Percentiles rank a stretch among this genome's conserved stretches.
These are phyloP conservation scores for Alectoris magna DNA, from an alignment of 2,797 vertebrate species.

Conservation along the genomic window DNA sequence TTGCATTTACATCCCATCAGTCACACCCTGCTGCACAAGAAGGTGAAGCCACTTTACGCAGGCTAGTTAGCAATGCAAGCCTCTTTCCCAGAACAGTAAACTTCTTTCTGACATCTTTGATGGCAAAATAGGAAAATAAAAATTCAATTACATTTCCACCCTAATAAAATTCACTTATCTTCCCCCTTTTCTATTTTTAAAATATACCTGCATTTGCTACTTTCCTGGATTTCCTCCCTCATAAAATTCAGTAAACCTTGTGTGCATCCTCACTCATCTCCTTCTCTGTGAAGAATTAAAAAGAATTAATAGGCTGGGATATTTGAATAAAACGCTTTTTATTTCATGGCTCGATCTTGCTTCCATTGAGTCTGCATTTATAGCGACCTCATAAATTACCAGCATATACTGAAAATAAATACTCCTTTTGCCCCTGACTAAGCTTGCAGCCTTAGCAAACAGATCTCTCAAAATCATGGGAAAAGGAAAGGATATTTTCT, in stretches of 20 bases:
- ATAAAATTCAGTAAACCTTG: slow-evolving; percentile 48
- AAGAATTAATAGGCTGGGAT: slow-evolving; percentile 58
- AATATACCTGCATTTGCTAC: slow-evolving; percentile 23
- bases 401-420: slow-evolving; percentile 57
- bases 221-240: slow-evolving; percentile 14
- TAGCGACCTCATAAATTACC: slow-evolving; percentile 61
- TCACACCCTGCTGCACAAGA: slow-evolving; percentile 34
- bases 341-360: slow-evolving; percentile 58
- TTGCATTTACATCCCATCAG: slow-evolving; percentile 55
- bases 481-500: slow-evolving; percentile 59
- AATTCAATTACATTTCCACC: slow-evolving; percentile 63
- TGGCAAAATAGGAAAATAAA: slow-evolving; percentile 45
- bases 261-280: slow-evolving; percentile 38
- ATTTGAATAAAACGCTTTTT: slow-evolving; percentile 68
- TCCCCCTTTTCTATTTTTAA: slow-evolving; percentile 47
- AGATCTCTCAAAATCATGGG: slow-evolving; percentile 63
- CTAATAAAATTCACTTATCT: slow-evolving; percentile 62
- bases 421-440: slow-evolving; percentile 41
- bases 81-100: slow-evolving; percentile 43
- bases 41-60: slow-evolving; percentile 23
- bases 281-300: slow-evolving; percentile 65
- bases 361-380: slow-evolving; percentile 62
- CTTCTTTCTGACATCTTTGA: slow-evolving; percentile 52
- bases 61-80: slow-evolving; percentile 54
- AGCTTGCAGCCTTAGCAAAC: slow-evolving; percentile 62